Conservation (phyloP, 2,113 vertebrate species). For the Cyprinodon variegatus region DNA sequence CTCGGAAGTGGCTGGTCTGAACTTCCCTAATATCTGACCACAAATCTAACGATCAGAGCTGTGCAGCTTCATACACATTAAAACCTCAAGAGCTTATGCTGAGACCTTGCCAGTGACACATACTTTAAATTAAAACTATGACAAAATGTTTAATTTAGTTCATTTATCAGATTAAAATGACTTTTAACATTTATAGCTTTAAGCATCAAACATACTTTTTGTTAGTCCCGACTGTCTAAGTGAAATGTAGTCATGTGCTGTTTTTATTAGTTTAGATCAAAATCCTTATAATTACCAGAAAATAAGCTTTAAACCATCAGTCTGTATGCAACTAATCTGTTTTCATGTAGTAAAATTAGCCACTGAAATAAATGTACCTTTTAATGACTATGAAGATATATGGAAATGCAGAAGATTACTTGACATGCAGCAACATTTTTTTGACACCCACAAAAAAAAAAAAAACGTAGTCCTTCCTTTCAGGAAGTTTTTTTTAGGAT, state of each 20-base stretch:
- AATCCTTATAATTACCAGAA: not conserved
- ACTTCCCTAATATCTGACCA: conserved; percentile 33
- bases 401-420: not conserved
- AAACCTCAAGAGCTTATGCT: not conserved
- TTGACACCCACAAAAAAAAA: not conserved
- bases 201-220: no score
- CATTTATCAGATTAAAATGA: no score
- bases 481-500: not conserved
- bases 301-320: no score
- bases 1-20: conserved; percentile 11
- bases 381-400: not conserved
- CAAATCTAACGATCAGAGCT: conserved; percentile 8
- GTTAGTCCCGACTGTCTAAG: no score
- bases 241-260: not conserved
- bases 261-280: not conserved
- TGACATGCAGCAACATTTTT: not conserved
- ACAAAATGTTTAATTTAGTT: no score
- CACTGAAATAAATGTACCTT: not conserved
- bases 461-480: no score
- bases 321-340: no score
- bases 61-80: not conserved
- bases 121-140: no score
- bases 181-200: no score
- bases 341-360: no score
- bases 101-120: not conserved